Conservation (phyloP, 2,797 vertebrate species). For the Lepus oiostolus region DNA sequence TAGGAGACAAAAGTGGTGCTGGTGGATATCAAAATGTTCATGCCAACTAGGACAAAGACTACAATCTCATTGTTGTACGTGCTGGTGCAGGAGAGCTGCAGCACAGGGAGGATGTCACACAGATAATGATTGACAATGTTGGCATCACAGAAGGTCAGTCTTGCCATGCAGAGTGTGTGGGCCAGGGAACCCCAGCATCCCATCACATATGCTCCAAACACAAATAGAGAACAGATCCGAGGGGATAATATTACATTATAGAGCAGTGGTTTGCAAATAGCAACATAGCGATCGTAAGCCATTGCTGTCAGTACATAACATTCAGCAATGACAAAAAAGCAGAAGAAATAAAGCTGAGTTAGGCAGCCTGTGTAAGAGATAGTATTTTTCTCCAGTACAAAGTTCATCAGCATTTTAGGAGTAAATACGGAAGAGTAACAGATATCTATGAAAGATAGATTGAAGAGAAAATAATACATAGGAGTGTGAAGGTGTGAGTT, state of each 20-base stretch:
- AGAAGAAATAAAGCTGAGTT: constrained; percentile 18
- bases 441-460: not conserved
- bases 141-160: constrained; percentile 49
- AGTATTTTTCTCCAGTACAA: not conserved
- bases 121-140: constrained; percentile 36
- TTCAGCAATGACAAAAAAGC: constrained; percentile 12
- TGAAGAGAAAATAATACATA: constrained; percentile 68
- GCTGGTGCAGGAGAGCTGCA: constrained; percentile 23
- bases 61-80: constrained; percentile 16
- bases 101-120: not conserved
- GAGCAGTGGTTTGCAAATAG: constrained; percentile 57
- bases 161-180: not conserved
- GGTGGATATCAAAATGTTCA: not conserved
- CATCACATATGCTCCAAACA: constrained; percentile 32
- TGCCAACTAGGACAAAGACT: not conserved
- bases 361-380: constrained; percentile 31
- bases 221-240: not conserved
- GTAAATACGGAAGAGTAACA: constrained; percentile 9
- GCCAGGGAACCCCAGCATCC: not conserved
- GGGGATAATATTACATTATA: constrained; percentile 35
- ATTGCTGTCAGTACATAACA: not conserved
- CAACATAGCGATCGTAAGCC: constrained; percentile 49
- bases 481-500: constrained; percentile 50
- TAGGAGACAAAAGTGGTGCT: constrained; percentile 43
- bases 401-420: constrained; percentile 58